A percentile compares a stretch with the other conserved stretches of the same genome.
Conservation (phyloP, 2,797 vertebrate species). For the Pipistrellus pygmaeus region DNA sequence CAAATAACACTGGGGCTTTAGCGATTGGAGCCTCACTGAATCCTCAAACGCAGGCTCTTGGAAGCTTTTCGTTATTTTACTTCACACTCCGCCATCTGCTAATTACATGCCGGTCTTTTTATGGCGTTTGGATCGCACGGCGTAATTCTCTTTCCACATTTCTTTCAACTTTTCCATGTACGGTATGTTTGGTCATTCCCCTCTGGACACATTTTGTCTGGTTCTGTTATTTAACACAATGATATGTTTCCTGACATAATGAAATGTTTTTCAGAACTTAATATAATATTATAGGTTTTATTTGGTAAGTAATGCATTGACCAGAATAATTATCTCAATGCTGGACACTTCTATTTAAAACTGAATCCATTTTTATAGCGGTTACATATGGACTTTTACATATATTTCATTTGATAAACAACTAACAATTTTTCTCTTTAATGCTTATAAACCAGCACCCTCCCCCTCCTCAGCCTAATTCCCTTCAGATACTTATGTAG, state of each 20-base stretch:
- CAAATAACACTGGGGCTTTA: neutral
- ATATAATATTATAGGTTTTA: neutral
- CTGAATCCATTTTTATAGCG: neutral
- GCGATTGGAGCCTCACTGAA: neutral
- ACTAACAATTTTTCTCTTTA: conserved; percentile 16
- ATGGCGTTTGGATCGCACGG: neutral
- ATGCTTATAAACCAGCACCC: neutral
- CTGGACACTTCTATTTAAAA: neutral
- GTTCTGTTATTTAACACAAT: conserved; percentile 2
- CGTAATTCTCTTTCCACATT: conserved; percentile 30
- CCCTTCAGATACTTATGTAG: neutral
- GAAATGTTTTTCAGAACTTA: conserved; percentile 1
- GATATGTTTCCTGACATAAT: neutral
- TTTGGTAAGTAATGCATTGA: neutral
- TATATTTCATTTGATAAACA: neutral
- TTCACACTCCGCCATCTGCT: neutral
- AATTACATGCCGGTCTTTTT: neutral
- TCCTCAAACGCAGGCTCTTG: neutral
- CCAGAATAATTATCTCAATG: conserved; percentile 2
- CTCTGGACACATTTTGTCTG: neutral
- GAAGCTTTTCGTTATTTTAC: neutral
- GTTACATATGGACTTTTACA: neutral
- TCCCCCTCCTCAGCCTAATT: neutral
- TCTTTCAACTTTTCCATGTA: neutral
- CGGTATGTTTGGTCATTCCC: neutral